Conservation (phyloP, 2,888 invertebrate species). For the Agrilus biguttatus region DNA sequence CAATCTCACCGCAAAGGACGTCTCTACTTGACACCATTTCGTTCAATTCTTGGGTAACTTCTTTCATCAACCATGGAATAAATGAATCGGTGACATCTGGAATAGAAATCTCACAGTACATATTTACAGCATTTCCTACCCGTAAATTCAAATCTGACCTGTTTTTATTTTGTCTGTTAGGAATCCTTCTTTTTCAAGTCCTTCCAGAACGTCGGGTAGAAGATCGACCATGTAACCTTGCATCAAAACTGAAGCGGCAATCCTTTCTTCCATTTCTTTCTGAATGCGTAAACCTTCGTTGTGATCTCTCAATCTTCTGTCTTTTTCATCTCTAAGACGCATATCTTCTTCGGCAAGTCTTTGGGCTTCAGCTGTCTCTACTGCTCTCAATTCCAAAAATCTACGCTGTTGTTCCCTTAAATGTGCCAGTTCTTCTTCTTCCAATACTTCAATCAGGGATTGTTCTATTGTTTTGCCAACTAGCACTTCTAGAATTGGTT, state of each 20-base stretch:
- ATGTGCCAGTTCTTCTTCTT: constrained; percentile 81
- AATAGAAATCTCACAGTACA: constrained; percentile 3
- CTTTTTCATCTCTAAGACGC: constrained; percentile 54
- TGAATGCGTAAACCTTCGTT: constrained; percentile 46
- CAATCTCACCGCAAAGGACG: constrained; percentile 51
- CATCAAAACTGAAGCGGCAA: constrained; percentile 69
- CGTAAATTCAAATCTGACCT: constrained; percentile 28
- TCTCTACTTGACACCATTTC: constrained; percentile 68
- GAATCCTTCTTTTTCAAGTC: constrained; percentile 61
- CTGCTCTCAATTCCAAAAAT: constrained; percentile 56
- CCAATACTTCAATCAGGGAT: constrained; percentile 76
- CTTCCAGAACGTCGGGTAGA: constrained; percentile 70
- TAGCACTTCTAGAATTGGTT: constrained; percentile 76
- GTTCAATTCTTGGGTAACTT: constrained; percentile 68
- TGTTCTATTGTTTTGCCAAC: constrained; percentile 85
- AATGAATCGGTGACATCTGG: constrained; percentile 64
- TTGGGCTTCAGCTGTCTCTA: constrained; percentile 69
- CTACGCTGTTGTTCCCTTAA: constrained; percentile 65
- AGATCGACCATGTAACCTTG: constrained; percentile 79
- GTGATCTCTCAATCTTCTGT: constrained; percentile 58
- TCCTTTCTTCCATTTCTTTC: constrained; percentile 57
- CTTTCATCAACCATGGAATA: constrained; percentile 75
- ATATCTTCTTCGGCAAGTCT: constrained; percentile 68
- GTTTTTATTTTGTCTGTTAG: constrained; percentile 45
- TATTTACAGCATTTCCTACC: neutral